phyloP scores from a whole-genome alignment of 2,113 vertebrate genomes.

The Danionella cerebrum region DNA sequence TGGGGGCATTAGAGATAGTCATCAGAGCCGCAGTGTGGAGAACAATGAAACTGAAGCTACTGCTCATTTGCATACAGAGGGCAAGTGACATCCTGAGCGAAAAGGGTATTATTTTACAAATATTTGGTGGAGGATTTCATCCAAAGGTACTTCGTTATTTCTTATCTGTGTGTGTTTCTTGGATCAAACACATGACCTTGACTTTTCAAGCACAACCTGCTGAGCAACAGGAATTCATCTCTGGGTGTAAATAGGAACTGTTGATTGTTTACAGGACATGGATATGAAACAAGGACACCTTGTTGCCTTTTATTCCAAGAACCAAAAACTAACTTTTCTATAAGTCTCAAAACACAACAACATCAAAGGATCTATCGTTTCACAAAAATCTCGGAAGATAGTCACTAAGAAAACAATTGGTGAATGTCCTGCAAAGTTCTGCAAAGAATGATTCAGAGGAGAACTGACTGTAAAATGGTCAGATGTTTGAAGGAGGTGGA shows the following conservation, averaged over 20 bases:
- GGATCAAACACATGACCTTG: background rate
- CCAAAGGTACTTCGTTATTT: background rate
- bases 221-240: background rate
- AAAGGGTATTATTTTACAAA: background rate
- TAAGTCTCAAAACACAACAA: background rate
- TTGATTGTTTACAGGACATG: background rate
- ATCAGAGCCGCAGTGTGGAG: background rate
- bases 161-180: background rate
- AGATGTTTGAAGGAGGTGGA: too few relatives aligned
- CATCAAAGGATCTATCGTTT: too few relatives aligned
- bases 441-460: too few relatives aligned
- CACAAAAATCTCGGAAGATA: too few relatives aligned
- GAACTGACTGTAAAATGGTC: too few relatives aligned
- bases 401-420: too few relatives aligned
- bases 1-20: slow-evolving; percentile 45
- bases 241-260: too few relatives aligned
- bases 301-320: background rate
- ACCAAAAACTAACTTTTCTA: background rate
- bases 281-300: background rate
- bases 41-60: background rate
- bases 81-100: background rate
- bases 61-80: background rate
- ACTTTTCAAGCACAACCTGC: background rate
- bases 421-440: too few relatives aligned
- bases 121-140: background rate